phyloP scores from a whole-genome alignment of 2,113 vertebrate species.

The Miniopterus natalensis region DNA sequence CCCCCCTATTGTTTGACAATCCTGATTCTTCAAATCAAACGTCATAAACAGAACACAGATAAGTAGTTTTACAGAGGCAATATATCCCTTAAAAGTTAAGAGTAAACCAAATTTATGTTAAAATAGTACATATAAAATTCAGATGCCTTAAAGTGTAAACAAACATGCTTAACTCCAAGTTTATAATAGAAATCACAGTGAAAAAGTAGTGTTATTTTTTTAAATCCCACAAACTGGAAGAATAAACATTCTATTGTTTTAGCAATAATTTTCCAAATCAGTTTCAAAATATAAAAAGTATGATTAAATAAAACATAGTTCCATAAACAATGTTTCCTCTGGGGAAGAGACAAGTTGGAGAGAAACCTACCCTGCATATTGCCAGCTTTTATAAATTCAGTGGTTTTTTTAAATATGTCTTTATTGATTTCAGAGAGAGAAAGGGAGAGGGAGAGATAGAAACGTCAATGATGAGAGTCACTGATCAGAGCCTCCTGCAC shows the following conservation, averaged over 20 bases:
- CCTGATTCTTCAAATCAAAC: conserved; percentile 21
- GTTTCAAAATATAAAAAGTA: conserved; percentile 4
- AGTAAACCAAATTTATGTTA: background rate
- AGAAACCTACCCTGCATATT: background rate
- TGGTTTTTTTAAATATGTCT: no score
- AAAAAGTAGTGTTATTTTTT: background rate
- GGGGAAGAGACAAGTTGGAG: background rate
- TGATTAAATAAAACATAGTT: conserved; percentile 2
- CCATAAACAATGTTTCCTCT: background rate
- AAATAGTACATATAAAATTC: background rate
- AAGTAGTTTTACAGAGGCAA: background rate
- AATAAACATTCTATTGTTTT: conserved; percentile 21
- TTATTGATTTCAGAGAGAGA: no score
- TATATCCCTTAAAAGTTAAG: conserved; percentile 3
- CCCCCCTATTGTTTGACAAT: background rate
- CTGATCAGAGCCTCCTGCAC: no score
- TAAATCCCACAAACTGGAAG: background rate
- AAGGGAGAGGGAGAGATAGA: no score
- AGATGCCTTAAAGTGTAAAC: conserved; percentile 9
- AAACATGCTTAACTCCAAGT: background rate
- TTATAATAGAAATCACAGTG: background rate
- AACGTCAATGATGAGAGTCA: no score
- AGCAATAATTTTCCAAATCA: conserved; percentile 17
- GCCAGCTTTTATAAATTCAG: background rate
- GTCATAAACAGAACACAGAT: background rate